phyloP scores from a whole-genome alignment of 2,888 invertebrate species.

The Cosmia trapezina region DNA sequence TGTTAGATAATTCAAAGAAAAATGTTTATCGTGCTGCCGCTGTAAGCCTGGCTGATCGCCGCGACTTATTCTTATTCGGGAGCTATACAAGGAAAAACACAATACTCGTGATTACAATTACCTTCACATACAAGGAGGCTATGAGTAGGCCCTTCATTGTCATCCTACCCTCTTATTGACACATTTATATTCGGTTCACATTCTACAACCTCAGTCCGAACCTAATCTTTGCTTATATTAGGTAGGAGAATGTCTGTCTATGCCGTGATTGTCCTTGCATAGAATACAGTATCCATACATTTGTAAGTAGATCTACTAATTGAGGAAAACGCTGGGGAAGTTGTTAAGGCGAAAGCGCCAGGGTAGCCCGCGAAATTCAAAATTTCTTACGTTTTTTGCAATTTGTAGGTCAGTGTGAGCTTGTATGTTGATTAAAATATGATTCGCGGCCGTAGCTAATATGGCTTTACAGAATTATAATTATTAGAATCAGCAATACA shows the following conservation, averaged over 20 bases:
- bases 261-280: background rate
- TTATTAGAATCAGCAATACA: too few species aligned
- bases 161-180: slow-evolving; percentile 4
- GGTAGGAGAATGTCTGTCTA: background rate
- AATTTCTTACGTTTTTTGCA: too few species aligned
- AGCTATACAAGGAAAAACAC: slow-evolving; percentile 14
- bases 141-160: slow-evolving; percentile 5
- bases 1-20: too few species aligned
- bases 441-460: too few species aligned
- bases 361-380: too few species aligned
- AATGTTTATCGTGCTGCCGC: too few species aligned
- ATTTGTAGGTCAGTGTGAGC: too few species aligned
- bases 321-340: background rate
- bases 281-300: background rate
- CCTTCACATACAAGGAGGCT: slow-evolving; percentile 11
- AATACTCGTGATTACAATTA: slow-evolving; percentile 37
- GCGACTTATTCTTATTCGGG: background rate
- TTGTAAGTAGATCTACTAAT: slow-evolving; percentile 9
- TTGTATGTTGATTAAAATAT: too few species aligned
- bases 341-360: too few species aligned
- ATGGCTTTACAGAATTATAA: too few species aligned
- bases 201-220: slow-evolving; percentile 10
- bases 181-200: slow-evolving; percentile 39
- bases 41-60: background rate
- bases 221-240: slow-evolving; percentile 15